These are phyloP conservation scores for Sarcoramphus papa DNA, from an alignment of 2,797 vertebrate species.

Conservation along the genomic window DNA sequence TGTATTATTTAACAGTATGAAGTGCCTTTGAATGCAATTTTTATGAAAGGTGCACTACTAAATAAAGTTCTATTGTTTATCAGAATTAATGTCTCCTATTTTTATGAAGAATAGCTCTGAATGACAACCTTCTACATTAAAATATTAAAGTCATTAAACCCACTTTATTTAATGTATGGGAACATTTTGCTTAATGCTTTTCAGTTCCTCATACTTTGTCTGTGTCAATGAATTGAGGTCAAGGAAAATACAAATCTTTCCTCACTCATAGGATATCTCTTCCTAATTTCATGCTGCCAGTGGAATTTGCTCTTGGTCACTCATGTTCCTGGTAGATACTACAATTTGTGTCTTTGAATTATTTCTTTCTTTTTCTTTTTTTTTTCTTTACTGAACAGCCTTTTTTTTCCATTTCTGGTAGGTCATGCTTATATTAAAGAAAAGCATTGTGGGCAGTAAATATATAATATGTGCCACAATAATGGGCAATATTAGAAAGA, in stretches of 20 bases:
- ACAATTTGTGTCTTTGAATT: background rate
- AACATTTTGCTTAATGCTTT: background rate
- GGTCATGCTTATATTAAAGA: background rate
- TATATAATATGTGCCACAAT: background rate
- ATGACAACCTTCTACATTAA: background rate
- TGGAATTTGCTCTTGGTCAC: background rate
- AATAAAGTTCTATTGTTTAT: background rate
- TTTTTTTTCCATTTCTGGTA: background rate
- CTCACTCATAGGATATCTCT: background rate
- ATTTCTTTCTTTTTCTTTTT: background rate
- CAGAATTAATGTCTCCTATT: background rate
- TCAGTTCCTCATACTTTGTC: background rate
- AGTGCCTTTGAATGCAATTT: background rate
- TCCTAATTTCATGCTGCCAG: background rate
- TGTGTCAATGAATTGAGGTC: background rate
- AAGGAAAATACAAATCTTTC: conserved; percentile 7
- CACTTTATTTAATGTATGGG: background rate
- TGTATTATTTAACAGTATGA: background rate
- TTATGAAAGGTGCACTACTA: background rate
- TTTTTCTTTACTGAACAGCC: background rate
- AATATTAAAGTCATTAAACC: background rate
- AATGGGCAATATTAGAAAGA: background rate
- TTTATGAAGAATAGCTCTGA: background rate
- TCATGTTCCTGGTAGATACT: background rate
- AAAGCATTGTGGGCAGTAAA: background rate